Conservation (phyloP, 2,888 invertebrate genomes). For the Thymelicus sylvestris region DNA sequence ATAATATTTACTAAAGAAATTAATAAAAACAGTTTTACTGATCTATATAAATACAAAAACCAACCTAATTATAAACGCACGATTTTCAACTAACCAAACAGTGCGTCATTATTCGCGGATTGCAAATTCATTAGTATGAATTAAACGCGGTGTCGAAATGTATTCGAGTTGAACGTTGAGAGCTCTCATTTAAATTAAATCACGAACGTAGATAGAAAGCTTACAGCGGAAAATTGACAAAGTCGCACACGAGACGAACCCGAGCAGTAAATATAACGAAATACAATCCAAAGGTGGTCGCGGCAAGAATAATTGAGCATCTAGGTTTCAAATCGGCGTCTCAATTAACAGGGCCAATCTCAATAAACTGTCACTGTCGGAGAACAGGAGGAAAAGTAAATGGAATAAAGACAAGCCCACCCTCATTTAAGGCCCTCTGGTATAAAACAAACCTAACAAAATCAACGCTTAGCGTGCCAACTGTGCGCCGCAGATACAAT, state of each 20-base stretch:
- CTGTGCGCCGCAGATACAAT: slow-evolving; percentile 58
- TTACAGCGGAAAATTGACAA: slow-evolving; percentile 17
- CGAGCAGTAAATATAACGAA: background rate
- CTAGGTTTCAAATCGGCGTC: slow-evolving; percentile 42
- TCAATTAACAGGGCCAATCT: slow-evolving; percentile 50
- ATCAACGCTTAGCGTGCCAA: slow-evolving; percentile 63
- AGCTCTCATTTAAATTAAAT: slow-evolving; percentile 19
- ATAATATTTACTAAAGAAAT: too few species aligned
- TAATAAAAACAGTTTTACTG: too few species aligned
- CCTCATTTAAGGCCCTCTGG: slow-evolving; percentile 54
- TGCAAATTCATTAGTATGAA: slow-evolving; percentile 15
- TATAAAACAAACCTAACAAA: slow-evolving; percentile 63
- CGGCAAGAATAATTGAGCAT: slow-evolving; percentile 14
- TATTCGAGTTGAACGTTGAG: slow-evolving; percentile 14
- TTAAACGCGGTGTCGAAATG: slow-evolving; percentile 6
- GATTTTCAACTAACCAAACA: slow-evolving; percentile 13
- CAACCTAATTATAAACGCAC: background rate
- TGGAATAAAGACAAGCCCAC: slow-evolving; percentile 51
- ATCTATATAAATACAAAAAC: too few species aligned
- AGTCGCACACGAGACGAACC: background rate
- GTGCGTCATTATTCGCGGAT: slow-evolving; percentile 8
- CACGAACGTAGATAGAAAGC: slow-evolving; percentile 1
- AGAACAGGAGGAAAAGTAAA: slow-evolving; percentile 47
- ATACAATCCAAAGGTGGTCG: background rate
- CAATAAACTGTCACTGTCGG: slow-evolving; percentile 47